Evolutionary conservation across 2,113 vertebrate genomes (phyloP).

Genomic region (Cricetomys ansorgei): DNA sequence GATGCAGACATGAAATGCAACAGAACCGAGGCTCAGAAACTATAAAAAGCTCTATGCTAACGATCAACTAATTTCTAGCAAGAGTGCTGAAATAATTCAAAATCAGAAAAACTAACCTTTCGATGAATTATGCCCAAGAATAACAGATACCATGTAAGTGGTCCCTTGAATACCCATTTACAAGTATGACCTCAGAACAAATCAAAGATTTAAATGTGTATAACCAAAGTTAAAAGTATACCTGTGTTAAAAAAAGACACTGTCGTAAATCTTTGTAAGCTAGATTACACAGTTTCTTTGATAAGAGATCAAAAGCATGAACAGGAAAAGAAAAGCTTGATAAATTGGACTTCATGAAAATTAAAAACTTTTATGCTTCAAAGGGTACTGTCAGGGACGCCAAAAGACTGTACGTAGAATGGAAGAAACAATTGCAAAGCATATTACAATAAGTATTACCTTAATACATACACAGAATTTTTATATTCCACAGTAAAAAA

Average conservation of each 20-base stretch:
- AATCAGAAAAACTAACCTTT: not conserved
- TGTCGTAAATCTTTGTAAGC: constrained; percentile 28
- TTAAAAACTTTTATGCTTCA: not conserved
- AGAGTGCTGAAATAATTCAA: not conserved
- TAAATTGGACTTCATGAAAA: constrained; percentile 15
- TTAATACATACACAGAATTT: not conserved
- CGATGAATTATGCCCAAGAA: not conserved
- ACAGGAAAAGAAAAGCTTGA: not conserved
- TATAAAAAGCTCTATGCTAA: not conserved
- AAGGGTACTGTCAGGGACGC: not conserved
- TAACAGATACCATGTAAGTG: not conserved
- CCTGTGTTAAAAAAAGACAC: not conserved
- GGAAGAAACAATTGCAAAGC: not conserved
- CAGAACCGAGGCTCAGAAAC: not conserved
- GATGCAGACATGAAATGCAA: not conserved
- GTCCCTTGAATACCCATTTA: not conserved
- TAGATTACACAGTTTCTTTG: constrained; percentile 24
- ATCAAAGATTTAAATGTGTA: not conserved
- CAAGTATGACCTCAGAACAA: not conserved
- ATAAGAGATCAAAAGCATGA: not conserved
- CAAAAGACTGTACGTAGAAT: not conserved
- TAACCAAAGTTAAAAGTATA: not conserved
- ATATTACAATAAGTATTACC: not conserved
- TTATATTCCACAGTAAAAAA: constrained; percentile 8
- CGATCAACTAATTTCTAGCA: not conserved